Conservation (phyloP, 2,113 vertebrate species). For the Hystrix cristata region DNA sequence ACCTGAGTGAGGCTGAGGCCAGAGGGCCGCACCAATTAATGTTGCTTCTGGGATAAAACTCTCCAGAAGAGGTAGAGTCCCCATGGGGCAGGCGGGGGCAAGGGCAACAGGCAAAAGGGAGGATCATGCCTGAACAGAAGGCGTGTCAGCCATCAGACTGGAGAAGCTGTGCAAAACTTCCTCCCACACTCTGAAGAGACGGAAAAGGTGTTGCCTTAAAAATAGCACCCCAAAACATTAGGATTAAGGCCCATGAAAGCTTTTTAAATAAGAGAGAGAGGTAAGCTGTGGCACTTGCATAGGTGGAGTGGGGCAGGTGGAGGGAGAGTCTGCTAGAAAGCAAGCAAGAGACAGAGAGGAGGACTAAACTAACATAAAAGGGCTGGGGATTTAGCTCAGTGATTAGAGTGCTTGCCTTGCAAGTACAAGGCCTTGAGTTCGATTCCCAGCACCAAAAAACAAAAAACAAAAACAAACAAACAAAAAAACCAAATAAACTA, state of each 20-base stretch:
- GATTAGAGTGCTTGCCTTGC: too few species aligned
- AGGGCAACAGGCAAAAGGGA: neutral
- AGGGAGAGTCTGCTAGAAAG: neutral
- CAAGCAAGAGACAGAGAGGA: neutral
- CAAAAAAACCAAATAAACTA: too few species aligned
- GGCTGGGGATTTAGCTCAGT: too few species aligned
- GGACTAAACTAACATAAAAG: neutral
- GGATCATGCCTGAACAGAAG: neutral
- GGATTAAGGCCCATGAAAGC: neutral
- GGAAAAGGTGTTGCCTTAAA: neutral
- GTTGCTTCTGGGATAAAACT: neutral
- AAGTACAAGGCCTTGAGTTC: too few species aligned
- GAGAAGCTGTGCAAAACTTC: neutral
- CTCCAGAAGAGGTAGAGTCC: neutral
- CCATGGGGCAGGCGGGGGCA: too few species aligned
- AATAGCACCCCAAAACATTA: neutral
- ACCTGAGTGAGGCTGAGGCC: neutral
- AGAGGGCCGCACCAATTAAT: neutral
- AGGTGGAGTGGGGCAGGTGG: neutral
- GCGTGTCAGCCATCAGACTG: neutral
- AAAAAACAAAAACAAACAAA: too few species aligned
- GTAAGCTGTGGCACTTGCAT: too few species aligned
- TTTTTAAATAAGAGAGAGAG: neutral
- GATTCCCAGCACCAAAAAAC: too few species aligned
- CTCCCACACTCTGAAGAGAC: neutral